Evolutionary conservation across 2,113 vertebrate species (phyloP), one percentile per base, ranked within the genome.

Genomic region (Takifugu bimaculatus): DNA sequence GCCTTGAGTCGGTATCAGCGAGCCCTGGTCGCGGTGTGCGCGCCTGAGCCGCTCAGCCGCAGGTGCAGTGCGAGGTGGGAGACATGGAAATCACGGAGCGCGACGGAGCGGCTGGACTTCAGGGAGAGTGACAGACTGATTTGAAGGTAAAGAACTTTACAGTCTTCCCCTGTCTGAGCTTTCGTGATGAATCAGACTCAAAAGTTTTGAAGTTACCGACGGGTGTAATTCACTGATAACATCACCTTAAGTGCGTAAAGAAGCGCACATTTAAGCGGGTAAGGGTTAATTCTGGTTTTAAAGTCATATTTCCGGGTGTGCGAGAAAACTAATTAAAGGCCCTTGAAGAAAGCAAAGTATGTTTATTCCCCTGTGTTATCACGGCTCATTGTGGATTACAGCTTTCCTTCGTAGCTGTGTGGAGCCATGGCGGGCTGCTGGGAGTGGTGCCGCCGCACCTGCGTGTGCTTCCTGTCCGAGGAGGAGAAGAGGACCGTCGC

Each of bases 401-500:
- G 52, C 32, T 48, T 25, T 62, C 13, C 27, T 65, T 50, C 47
- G 45, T n/a, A 48, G 45, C n/a, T 12, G 50, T 66, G 74, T 1
- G 27, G 2, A 29, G 70, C 72, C 72, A 92, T 92, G 91, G 88
- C 74, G 63, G 58, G 75, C 60, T 90, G 83, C 64, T 81, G 80
- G 79, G 50, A 4, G 48, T 78, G 87, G 72, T 83, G 84, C 64
- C 82, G 74, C 42, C 74, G 71, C 64, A 85, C 79, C 60, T 94
- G 92, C n/a, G 45, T 76, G 48, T 94, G 91, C 68, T 93, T 87
- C 27, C 78, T 95, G 35, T 87, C 90, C 0, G 94, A 95, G 58
- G 94, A 96, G 0, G 92, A 95, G 68, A 92, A 89, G 77, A 82
- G 56, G 0, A 78, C 73, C 0, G 49, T 91, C 2, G 78, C 75